phyloP scores from a whole-genome alignment of 2,888 invertebrate species.

The Xanthia icteritia region DNA sequence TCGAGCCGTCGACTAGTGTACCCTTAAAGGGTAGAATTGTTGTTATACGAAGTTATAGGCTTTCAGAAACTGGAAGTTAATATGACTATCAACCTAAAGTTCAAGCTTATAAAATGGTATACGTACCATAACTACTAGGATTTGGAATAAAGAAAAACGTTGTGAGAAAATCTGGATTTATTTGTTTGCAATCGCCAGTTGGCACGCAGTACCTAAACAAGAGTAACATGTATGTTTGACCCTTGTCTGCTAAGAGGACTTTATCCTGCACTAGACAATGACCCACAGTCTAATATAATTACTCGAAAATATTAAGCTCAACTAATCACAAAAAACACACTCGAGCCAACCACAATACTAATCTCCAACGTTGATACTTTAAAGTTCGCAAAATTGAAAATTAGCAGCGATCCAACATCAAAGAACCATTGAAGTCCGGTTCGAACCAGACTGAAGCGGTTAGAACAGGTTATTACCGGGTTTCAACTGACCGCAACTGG shows the following conservation, averaged over 20 bases:
- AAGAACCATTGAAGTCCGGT: constrained; percentile 71
- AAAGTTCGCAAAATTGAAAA: constrained; percentile 70
- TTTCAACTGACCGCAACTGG: constrained; percentile 69
- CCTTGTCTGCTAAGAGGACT: neutral
- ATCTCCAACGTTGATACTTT: constrained; percentile 59
- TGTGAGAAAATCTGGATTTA: neutral
- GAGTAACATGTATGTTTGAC: no score
- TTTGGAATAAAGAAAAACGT: neutral
- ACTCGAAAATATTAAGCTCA: neutral
- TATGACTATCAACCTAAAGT: neutral
- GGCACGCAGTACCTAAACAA: neutral
- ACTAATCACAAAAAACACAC: constrained; percentile 10
- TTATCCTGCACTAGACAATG: neutral
- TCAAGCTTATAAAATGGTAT: neutral
- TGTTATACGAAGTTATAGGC: neutral
- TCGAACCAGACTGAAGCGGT: constrained; percentile 63
- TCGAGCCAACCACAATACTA: constrained; percentile 42
- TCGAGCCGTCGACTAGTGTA: no score
- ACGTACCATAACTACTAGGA: neutral
- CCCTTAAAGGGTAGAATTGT: no score
- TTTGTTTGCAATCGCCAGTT: no score
- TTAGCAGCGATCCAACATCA: constrained; percentile 70
- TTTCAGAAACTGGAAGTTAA: neutral
- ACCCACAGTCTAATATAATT: neutral
- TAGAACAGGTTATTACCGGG: constrained; percentile 76